These are phyloP conservation scores for Buceros bicornis DNA, from an alignment of 2,797 vertebrate species.

Conservation along the genomic window DNA sequence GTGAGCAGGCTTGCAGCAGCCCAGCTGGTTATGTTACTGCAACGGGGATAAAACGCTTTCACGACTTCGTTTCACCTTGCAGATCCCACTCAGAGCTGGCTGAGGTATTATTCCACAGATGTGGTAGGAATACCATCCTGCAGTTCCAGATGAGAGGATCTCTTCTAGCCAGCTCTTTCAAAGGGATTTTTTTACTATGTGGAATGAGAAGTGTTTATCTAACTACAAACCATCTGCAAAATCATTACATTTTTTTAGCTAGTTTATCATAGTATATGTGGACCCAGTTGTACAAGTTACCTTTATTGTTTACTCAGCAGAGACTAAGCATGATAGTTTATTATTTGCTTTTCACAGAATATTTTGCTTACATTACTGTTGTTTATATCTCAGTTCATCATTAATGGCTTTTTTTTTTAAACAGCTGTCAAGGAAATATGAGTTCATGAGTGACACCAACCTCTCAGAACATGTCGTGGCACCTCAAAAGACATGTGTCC, in stretches of 20 bases:
- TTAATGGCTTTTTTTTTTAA: constrained; percentile 45
- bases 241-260: not conserved
- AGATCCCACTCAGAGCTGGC: not conserved
- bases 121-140: not conserved
- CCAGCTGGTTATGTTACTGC: not conserved
- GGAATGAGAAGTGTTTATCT: not conserved
- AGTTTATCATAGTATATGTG: not conserved
- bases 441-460: constrained; percentile 98
- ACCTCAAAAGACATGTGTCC: constrained; percentile 76
- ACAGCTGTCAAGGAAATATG: constrained; percentile 94
- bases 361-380: not conserved
- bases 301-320: not conserved
- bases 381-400: not conserved
- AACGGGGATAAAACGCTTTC: not conserved
- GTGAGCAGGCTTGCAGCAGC: not conserved
- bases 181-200: not conserved
- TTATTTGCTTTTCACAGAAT: not conserved
- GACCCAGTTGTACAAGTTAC: not conserved
- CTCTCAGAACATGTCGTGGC: constrained; percentile 84
- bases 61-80: not conserved
- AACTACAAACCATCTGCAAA: not conserved
- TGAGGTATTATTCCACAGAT: not conserved
- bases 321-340: not conserved
- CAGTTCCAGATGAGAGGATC: not conserved
- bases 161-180: not conserved